phyloP scores from a whole-genome alignment of 2,888 invertebrate genomes.

The Agrochola litura region DNA sequence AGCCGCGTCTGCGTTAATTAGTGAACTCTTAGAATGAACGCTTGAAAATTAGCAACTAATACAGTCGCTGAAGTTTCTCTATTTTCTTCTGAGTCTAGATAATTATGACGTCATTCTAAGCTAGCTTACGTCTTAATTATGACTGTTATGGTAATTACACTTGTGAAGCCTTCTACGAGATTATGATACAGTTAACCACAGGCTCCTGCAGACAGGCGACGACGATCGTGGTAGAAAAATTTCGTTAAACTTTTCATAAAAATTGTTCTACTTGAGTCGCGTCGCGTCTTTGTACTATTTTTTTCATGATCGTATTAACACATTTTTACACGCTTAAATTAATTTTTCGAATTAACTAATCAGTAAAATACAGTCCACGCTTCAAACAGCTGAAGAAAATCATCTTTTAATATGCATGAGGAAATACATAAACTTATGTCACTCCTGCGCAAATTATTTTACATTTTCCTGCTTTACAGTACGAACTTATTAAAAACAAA shows the following conservation, averaged over 20 bases:
- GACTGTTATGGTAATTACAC: too few species aligned
- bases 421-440: slow-evolving; percentile 1
- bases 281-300: too few species aligned
- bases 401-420: neutral
- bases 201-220: neutral
- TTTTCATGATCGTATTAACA: too few species aligned
- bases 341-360: neutral
- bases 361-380: neutral
- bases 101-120: neutral
- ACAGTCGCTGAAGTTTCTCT: slow-evolving; percentile 9
- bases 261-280: too few species aligned
- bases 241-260: neutral
- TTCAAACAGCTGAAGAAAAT: neutral
- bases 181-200: neutral
- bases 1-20: slow-evolving; percentile 35
- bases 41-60: slow-evolving; percentile 46
- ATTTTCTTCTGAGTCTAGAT: neutral
- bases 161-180: neutral
- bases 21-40: slow-evolving; percentile 23
- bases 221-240: neutral
- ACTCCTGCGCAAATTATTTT: slow-evolving; percentile 7
- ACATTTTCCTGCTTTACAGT: neutral
- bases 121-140: neutral
- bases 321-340: too few species aligned
- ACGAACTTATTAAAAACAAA: neutral